phyloP scores from a whole-genome alignment of 2,888 invertebrate species.

The Nematopogon swammerdamellus region DNA sequence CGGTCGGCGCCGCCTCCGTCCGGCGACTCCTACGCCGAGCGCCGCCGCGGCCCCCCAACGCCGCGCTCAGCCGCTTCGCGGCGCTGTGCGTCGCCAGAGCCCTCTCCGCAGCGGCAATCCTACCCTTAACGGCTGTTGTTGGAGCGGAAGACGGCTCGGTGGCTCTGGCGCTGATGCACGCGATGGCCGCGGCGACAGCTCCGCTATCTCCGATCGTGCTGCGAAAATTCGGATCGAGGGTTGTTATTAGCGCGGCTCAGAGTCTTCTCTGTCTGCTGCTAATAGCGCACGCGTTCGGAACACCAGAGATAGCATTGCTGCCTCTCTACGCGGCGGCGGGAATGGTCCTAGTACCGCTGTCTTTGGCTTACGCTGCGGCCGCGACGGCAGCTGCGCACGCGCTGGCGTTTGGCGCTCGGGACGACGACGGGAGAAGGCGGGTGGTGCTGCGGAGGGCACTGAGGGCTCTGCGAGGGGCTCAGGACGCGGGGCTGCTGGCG shows the following conservation, averaged over 20 bases:
- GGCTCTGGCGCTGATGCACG: slow-evolving; percentile 59
- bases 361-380: slow-evolving; percentile 54
- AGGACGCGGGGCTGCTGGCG: slow-evolving; percentile 40
- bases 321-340: slow-evolving; percentile 54
- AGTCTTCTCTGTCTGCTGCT: slow-evolving; percentile 57
- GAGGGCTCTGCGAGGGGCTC: slow-evolving; percentile 40
- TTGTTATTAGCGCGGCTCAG: slow-evolving; percentile 47
- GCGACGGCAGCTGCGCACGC: slow-evolving; percentile 58
- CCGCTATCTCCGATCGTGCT: slow-evolving; percentile 42
- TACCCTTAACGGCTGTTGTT: slow-evolving; percentile 54
- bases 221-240: slow-evolving; percentile 36
- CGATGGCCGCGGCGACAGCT: slow-evolving; percentile 57
- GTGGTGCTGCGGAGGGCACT: slow-evolving; percentile 36
- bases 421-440: slow-evolving; percentile 37
- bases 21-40: slow-evolving; percentile 63
- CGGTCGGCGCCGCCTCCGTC: slow-evolving; percentile 75
- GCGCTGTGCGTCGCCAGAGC: slow-evolving; percentile 59
- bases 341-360: slow-evolving; percentile 54
- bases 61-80: slow-evolving; percentile 45
- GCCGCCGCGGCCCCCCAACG: slow-evolving; percentile 45
- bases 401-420: slow-evolving; percentile 16
- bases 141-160: slow-evolving; percentile 59
- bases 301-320: slow-evolving; percentile 32
- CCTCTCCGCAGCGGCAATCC: slow-evolving; percentile 60
- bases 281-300: slow-evolving; percentile 50